phyloP scores from a whole-genome alignment of 2,113 vertebrate species.

The Trinectes maculatus region DNA sequence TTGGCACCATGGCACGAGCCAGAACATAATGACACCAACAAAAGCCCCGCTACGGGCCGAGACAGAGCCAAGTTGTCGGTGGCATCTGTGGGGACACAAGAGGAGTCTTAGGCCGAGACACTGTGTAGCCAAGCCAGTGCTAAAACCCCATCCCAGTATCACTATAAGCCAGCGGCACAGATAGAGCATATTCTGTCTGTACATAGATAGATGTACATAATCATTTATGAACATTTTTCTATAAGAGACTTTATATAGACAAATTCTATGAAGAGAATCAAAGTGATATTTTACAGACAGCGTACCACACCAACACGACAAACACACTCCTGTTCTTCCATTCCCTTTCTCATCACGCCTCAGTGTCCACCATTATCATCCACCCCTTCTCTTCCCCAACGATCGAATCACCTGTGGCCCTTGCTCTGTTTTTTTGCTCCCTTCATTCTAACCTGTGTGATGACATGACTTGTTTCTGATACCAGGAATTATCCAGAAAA shows the following conservation, averaged over 20 bases:
- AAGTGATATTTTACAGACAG: slow-evolving; percentile 59
- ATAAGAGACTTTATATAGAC: slow-evolving; percentile 85
- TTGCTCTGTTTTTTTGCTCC: slow-evolving; percentile 68
- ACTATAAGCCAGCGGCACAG: slow-evolving; percentile 47
- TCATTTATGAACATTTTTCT: slow-evolving; percentile 81
- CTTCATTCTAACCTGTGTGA: slow-evolving; percentile 80
- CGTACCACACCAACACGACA: slow-evolving; percentile 37
- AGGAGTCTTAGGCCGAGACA: slow-evolving; percentile 86
- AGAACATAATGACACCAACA: slow-evolving; percentile 89
- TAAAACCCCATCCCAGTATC: slow-evolving; percentile 42
- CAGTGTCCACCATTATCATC: slow-evolving; percentile 61
- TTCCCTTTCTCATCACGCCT: slow-evolving; percentile 32
- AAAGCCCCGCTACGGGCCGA: slow-evolving; percentile 85
- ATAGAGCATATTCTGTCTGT: slow-evolving; percentile 76
- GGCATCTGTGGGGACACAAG: slow-evolving; percentile 86
- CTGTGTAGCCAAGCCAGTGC: slow-evolving; percentile 35
- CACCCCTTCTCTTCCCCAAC: slow-evolving; percentile 19
- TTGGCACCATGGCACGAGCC: slow-evolving; percentile 88
- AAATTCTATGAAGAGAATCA: slow-evolving; percentile 71
- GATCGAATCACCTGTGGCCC: slow-evolving; percentile 47
- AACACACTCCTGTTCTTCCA: slow-evolving; percentile 27
- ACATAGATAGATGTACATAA: slow-evolving; percentile 81
- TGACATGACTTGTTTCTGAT: slow-evolving; percentile 92
- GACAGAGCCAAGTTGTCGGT: slow-evolving; percentile 86
- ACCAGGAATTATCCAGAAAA: slow-evolving; percentile 99